phyloP scores from a whole-genome alignment of 2,113 vertebrate species.

The Nyctibius bracteatus region DNA sequence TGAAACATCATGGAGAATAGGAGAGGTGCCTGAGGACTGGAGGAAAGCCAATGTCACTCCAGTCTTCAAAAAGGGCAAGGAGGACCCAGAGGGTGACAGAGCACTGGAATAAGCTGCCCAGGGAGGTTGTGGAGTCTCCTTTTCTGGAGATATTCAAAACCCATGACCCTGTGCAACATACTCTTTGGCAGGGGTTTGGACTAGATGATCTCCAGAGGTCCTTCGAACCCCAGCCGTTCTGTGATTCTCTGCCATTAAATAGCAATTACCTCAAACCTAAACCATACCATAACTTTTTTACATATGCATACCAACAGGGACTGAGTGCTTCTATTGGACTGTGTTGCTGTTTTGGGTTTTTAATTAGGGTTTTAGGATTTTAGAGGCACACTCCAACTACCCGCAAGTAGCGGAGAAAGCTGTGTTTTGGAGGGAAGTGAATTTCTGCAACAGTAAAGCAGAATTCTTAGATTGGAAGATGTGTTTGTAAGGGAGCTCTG shows the following conservation, averaged over 20 bases:
- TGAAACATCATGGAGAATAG: too few relatives aligned
- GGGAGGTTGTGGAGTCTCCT: too few relatives aligned
- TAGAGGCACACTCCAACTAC: background rate
- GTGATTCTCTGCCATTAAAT: background rate
- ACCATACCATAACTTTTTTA: background rate
- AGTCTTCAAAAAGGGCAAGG: too few relatives aligned
- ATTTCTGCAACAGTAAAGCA: background rate
- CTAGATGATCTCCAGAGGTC: too few relatives aligned
- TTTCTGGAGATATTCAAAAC: too few relatives aligned
- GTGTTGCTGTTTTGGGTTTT: background rate
- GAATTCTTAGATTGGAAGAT: background rate
- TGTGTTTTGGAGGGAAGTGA: background rate
- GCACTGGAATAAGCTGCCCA: too few relatives aligned
- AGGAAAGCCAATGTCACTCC: too few relatives aligned
- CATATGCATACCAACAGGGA: rapidly evolving
- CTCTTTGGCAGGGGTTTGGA: too few relatives aligned
- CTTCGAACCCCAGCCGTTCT: too few relatives aligned
- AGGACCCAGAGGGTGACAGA: too few relatives aligned
- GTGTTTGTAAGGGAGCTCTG: background rate
- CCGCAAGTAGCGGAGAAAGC: background rate
- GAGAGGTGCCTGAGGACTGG: too few relatives aligned
- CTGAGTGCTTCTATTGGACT: background rate
- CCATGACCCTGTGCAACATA: too few relatives aligned
- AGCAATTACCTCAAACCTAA: background rate
- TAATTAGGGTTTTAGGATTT: background rate